Evolutionary conservation across 2,888 invertebrate species (phyloP).

Genomic region (Xanthia togata): DNA sequence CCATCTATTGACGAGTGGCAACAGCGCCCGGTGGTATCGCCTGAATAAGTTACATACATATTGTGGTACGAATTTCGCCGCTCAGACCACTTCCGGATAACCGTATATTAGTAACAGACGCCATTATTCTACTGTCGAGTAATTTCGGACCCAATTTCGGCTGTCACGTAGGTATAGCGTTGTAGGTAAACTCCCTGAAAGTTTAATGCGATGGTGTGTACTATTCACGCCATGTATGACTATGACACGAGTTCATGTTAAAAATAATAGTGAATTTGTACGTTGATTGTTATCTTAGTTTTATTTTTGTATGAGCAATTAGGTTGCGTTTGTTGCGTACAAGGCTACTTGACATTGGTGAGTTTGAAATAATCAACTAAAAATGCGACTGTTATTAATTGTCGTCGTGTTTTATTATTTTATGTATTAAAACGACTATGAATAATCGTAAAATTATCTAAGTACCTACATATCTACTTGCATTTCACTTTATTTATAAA

Average conservation of each 20-base stretch:
- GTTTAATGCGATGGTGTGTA: constrained; percentile 69
- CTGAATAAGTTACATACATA: constrained; percentile 70
- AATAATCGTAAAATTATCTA: neutral
- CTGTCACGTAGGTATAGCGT: constrained; percentile 68
- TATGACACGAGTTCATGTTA: constrained; percentile 55
- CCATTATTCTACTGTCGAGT: constrained; percentile 72
- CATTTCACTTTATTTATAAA: neutral
- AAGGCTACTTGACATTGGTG: neutral
- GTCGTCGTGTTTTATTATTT: neutral
- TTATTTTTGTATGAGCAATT: constrained; percentile 29
- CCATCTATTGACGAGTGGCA: constrained; percentile 80
- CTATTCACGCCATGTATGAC: constrained; percentile 61
- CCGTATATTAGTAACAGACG: constrained; percentile 73
- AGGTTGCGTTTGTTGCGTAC: constrained; percentile 8
- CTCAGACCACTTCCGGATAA: constrained; percentile 74
- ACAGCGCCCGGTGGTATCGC: constrained; percentile 39
- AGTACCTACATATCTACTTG: neutral
- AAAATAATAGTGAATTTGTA: constrained; percentile 58
- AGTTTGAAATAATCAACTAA: neutral
- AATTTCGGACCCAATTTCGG: constrained; percentile 74
- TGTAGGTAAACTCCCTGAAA: constrained; percentile 71
- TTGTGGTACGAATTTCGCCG: constrained; percentile 70
- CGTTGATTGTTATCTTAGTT: constrained; percentile 49
- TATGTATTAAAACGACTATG: neutral
- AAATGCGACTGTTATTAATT: neutral